Base-by-base conservation (phyloP, 2,113 vertebrate genomes). In the Psettodes erumei region DNA sequence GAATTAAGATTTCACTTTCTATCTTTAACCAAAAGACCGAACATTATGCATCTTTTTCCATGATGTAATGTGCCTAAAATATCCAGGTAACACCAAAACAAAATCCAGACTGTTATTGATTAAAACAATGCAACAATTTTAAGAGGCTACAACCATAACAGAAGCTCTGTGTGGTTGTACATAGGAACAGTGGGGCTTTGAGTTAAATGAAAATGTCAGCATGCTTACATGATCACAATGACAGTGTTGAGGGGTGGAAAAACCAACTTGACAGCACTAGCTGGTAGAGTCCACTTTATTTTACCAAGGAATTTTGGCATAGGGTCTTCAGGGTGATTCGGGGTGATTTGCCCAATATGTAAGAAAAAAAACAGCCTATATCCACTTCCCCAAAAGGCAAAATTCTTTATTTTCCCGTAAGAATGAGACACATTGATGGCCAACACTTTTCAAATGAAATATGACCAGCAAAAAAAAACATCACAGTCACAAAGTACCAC, bases 101-200 rank as follows among this genome's bases (percentile, higher is more conserved):
- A 51, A 50, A 33, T 19, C 6, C 19, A 71, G 69, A 51, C 27
- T 72, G 45, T 51, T 51, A 38, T 1, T 61, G 33, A 71, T 60
- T 59, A 47, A 47, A 42, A 59, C 42, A 48, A 54, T 30, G n/a
- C 11, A 13, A 21, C n/a, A 25, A 45, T 35, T n/a, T 21, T n/a
- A 32, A 25, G 32, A 43, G 51, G 32, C 12, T 51, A 7, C 25
- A 61, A 28, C 19, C 38, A 28, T 30, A 28, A 25, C 15, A 51
- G 45, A 32, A 51, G 25, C 70, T 63, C 47, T 43, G n/a, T 19
- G 28, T 42, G 47, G 23, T 12, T 50, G 11, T 50, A 27, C 23
- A 25, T 48, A 48, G 3, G 3, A 48, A 12, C 47, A 25, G 21
- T 13, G 47, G 47, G 23, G 47, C 9, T 50, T 23, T 50, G 47